phyloP scores from a whole-genome alignment of 2,113 vertebrate species.

The Centropus bengalensis region DNA sequence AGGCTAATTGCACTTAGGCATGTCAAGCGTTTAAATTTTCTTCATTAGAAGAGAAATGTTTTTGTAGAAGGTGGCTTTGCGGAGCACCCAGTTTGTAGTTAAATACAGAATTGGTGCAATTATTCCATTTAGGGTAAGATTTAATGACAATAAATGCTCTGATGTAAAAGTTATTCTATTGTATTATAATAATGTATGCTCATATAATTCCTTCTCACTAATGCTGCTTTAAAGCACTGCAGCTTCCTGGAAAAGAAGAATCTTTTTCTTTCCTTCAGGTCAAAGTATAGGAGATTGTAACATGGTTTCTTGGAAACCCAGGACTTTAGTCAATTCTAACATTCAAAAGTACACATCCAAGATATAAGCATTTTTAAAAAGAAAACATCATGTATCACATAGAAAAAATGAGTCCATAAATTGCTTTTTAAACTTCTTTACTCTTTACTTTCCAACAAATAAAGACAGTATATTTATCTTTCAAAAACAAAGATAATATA shows the following conservation, averaged over 20 bases:
- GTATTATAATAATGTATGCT: background rate
- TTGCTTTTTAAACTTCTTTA: background rate
- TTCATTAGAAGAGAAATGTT: background rate
- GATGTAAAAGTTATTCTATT: background rate
- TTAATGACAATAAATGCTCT: background rate
- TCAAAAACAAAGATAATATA: background rate
- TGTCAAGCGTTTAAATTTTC: background rate
- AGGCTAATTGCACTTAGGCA: background rate
- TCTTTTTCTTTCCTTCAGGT: background rate
- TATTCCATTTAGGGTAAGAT: background rate
- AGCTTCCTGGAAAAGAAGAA: background rate
- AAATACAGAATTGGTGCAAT: background rate
- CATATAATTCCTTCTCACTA: background rate
- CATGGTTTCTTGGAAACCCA: background rate
- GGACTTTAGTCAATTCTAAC: background rate
- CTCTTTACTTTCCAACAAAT: background rate
- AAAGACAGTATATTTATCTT: background rate
- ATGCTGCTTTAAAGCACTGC: background rate
- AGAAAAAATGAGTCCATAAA: background rate
- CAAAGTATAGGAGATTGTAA: background rate
- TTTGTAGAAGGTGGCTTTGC: background rate
- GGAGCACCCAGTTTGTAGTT: background rate
- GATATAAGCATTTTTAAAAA: background rate
- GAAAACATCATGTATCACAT: background rate
- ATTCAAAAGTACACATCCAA: background rate